phyloP scores from a whole-genome alignment of 2,113 vertebrate species.

The Fulica atra region DNA sequence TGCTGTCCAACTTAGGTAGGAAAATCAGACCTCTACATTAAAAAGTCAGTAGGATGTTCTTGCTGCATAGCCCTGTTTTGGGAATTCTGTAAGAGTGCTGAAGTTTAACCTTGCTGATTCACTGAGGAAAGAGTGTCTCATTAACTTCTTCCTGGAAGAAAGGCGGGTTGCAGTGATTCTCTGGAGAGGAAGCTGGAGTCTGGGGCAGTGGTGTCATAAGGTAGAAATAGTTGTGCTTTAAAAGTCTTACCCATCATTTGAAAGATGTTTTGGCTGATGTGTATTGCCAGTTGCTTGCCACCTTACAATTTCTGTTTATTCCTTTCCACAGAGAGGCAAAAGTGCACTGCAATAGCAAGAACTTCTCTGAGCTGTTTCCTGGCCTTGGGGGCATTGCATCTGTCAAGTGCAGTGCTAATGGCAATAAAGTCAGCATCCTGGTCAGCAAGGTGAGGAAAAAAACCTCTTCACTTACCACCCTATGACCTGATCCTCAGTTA shows the following conservation, averaged over 20 bases:
- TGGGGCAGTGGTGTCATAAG: background rate
- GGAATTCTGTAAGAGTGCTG: background rate
- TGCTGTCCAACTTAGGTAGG: background rate
- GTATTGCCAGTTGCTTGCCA: background rate
- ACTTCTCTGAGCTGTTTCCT: constrained; percentile 81
- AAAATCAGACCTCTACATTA: background rate
- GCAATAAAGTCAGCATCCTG: constrained; percentile 90
- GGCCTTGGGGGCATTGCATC: constrained; percentile 80
- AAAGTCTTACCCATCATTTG: background rate
- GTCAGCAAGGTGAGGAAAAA: constrained; percentile 81
- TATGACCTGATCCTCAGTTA: background rate
- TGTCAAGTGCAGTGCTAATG: constrained; percentile 87
- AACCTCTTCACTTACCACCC: fast-evolving
- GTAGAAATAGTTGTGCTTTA: background rate
- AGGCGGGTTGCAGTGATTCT: background rate
- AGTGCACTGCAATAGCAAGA: constrained; percentile 86
- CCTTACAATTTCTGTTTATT: background rate
- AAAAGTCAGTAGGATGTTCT: background rate
- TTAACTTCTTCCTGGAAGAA: background rate
- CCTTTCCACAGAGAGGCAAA: constrained; percentile 88
- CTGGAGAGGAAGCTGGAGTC: background rate
- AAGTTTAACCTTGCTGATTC: background rate
- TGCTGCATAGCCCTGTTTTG: background rate
- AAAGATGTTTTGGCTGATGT: background rate
- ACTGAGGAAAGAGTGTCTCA: background rate